Base-by-base conservation (phyloP, 2,888 invertebrate genomes). In the Hypena proboscidalis region DNA sequence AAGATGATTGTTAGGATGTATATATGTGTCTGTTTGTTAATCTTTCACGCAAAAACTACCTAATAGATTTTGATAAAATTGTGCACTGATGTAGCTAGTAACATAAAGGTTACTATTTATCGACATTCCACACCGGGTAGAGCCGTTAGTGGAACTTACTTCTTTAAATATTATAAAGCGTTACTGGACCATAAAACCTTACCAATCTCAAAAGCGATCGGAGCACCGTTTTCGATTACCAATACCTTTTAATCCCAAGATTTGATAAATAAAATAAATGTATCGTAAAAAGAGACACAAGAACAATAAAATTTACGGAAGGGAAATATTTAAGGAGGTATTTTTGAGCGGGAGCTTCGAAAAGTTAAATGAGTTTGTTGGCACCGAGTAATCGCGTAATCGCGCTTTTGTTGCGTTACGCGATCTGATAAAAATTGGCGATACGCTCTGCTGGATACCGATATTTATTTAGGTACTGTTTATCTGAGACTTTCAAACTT, bases 311-410 rank as follows among this genome's bases (percentile, higher is more conserved):
- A 88, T 87, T 86, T 80, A 80, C 85, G 83, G 68, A 71, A 73
- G 77, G 73, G 70, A 79, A 81, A 85, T 84, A 83, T 84, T 83
- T 77, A 68, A 71, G 71, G 72, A 69, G 74, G 68, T 70, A 82
- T 85, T 84, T 85, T 85, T 83, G 80, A 82, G 77, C 74, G 67
- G 71, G 70, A 70, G 75, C 73, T 77, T 77, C 82, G 81, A 77
- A 80, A 89, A 89, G 89, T 90, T 90, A 88, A 90, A 90, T 89
- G 88, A 87, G 87, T 88, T 88, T 85, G 81, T 81, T 84, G 81
- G 74, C 79, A 80, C 73, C 72, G 77, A 73, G 77, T 80, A 80
- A 80, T 80, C 80, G 73, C 64, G 77, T 80, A 80, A 80, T 80
- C 80, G 73, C 64, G 74, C 73, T 73, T 82, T 81, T 82, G 82